phyloP scores from a whole-genome alignment of 2,888 invertebrate genomes.

The Melanargia galathea region DNA sequence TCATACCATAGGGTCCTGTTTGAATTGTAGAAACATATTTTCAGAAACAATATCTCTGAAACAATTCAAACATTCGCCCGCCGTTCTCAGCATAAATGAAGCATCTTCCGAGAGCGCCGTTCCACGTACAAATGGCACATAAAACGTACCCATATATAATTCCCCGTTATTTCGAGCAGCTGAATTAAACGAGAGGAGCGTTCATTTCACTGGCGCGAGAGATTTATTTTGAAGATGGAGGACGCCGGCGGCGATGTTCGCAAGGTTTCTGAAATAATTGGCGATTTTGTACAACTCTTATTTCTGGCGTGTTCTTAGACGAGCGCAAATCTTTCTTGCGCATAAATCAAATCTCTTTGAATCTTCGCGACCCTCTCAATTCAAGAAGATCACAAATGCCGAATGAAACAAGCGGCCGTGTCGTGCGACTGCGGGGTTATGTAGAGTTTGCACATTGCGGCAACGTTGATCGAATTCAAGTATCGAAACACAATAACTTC shows the following conservation, averaged over 20 bases:
- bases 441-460: too few species aligned
- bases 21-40: background rate
- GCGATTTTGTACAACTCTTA: background rate
- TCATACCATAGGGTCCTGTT: too few species aligned
- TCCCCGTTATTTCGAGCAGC: slow-evolving; percentile 31
- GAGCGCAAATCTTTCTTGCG: too few species aligned
- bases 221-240: slow-evolving; percentile 32
- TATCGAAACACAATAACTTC: too few species aligned
- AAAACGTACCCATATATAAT: slow-evolving; percentile 21
- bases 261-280: slow-evolving; percentile 13
- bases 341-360: too few species aligned
- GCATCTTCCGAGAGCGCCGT: slow-evolving; percentile 8
- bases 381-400: too few species aligned
- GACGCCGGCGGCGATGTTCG: background rate
- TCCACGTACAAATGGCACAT: slow-evolving; percentile 19
- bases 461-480: too few species aligned
- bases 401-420: too few species aligned
- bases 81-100: slow-evolving; percentile 11
- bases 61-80: background rate
- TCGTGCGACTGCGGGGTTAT: too few species aligned
- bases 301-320: too few species aligned
- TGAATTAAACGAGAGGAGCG: slow-evolving; percentile 36
- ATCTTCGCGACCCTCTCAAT: too few species aligned
- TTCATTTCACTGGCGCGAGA: slow-evolving; percentile 28
- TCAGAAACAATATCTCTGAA: background rate